Percentiles rank a stretch among this genome's conserved stretches.
These are phyloP conservation scores for Mnemiopsis leidyi DNA, from an alignment of 37 sponge, comb jelly and placozoan species.

Conservation along the genomic window DNA sequence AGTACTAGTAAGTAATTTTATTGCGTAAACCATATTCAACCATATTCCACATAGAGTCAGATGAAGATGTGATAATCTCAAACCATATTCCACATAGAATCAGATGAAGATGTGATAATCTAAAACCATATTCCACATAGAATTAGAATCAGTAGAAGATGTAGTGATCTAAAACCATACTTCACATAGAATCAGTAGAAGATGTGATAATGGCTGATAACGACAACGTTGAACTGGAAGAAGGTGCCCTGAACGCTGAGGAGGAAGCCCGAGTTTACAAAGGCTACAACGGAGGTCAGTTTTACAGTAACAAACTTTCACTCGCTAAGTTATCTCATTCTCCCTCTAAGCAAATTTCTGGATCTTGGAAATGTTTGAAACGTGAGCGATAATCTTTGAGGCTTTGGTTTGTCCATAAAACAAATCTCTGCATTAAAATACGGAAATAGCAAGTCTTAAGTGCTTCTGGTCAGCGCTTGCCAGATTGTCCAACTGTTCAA, in stretches of 20 bases:
- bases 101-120: background rate
- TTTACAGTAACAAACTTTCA: too few species aligned
- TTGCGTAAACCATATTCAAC: too few species aligned
- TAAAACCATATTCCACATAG: background rate
- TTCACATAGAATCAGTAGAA: background rate
- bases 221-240: background rate
- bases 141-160: background rate
- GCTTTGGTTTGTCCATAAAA: too few species aligned
- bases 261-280: slow-evolving; percentile 18
- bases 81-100: background rate
- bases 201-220: background rate
- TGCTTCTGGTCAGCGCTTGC: too few species aligned
- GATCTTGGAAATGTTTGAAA: too few species aligned
- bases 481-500: background rate
- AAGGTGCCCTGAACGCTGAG: background rate
- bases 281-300: slow-evolving; percentile 21
- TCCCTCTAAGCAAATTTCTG: too few species aligned
- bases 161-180: too few species aligned
- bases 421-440: too few species aligned
- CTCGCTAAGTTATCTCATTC: too few species aligned
- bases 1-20: too few species aligned
- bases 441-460: too few species aligned
- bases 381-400: too few species aligned
- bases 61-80: background rate
- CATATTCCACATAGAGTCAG: background rate